Evolutionary conservation across 2,888 invertebrate species (phyloP), one percentile per base, ranked within the genome.

Genomic region (Nezara viridula): DNA sequence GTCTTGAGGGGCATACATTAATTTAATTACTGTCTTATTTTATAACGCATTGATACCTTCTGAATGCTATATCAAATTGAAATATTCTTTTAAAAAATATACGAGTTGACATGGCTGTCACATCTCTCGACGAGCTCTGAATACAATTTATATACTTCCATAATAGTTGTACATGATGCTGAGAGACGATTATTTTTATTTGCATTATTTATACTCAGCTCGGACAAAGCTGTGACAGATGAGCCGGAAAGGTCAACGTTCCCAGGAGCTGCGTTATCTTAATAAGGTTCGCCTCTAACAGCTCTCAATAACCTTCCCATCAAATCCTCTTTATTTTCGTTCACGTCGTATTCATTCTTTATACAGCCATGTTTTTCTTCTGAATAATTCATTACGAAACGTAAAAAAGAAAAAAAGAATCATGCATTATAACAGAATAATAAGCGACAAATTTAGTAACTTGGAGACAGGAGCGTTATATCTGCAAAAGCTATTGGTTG

Each of bases 111-210:
- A 73, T 12, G 27, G 32, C 37, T 37, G 37, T 73, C 66, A 73
- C 37, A 37, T 37, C 19, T 5, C 37, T 19, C 6, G 66, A 32
- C 19, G 27, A 4, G 5, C 66, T 37, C 32, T 73, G 66, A 73
- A 73, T 73, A 37, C 37, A 73, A 73, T 73, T 73, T 73, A 73
- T 73, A 73, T 19, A 24, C 19, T 2, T 3, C 66, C 66, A 19
- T 73, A 73, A 73, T 73, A 37, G 66, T 73, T 12, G 19, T 32
- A 73, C 66, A 37, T 19, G 66, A 73, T 73, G 37, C 19, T 7
- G 32, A 73, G 32, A 73, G 66, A 24, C 37, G 66, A 73, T 73
- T 73, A 73, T 73, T 37, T 60, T 21, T 73, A 32, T 73, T 73
- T 73, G 66, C 66, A 73, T 73, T 73, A 73, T 73, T 73, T 73